Percentiles rank a stretch among this genome's conserved stretches.
Evolutionary conservation across 2,888 invertebrate genomes (phyloP).

Genomic region (Meghimatium bilineatum): DNA sequence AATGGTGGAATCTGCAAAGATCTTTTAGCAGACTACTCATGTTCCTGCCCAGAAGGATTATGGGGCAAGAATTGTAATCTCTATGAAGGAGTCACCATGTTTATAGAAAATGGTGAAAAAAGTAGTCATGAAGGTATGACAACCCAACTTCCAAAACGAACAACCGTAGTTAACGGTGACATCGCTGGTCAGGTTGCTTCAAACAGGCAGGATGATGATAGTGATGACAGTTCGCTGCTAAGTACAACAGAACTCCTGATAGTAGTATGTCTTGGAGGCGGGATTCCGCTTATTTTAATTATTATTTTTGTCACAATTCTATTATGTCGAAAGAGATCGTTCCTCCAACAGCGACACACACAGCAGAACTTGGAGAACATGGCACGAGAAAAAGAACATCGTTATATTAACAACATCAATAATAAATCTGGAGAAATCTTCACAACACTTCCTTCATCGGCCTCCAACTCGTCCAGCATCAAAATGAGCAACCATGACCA

Average conservation of each 20-base stretch:
- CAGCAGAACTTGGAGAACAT: conserved; percentile 83
- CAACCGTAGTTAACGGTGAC: conserved; percentile 29
- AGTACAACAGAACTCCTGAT: conserved; percentile 87
- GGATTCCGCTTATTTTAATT: conserved; percentile 86
- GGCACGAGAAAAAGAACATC: conserved; percentile 93
- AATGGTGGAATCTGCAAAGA: conserved; percentile 90
- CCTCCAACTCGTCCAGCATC: conserved; percentile 46
- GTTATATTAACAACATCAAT: conserved; percentile 83
- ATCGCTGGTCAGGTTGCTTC: conserved; percentile 35
- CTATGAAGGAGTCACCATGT: conserved; percentile 50
- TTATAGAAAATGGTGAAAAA: neutral
- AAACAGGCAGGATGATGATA: conserved; percentile 37
- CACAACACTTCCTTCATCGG: conserved; percentile 45
- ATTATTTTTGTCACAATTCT: conserved; percentile 70
- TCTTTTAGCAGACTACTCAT: conserved; percentile 80
- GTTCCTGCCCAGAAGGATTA: conserved; percentile 72
- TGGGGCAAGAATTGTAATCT: conserved; percentile 69
- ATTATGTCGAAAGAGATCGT: conserved; percentile 85
- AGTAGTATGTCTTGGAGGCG: conserved; percentile 88
- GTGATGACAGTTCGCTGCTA: conserved; percentile 42
- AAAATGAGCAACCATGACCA: conserved; percentile 52
- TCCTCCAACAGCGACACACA: conserved; percentile 78
- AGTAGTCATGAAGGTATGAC: neutral
- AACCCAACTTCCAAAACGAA: neutral
- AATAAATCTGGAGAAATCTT: conserved; percentile 63